Base-by-base conservation (phyloP, 2,888 invertebrate species). In the Neoitamus cyanurus region DNA sequence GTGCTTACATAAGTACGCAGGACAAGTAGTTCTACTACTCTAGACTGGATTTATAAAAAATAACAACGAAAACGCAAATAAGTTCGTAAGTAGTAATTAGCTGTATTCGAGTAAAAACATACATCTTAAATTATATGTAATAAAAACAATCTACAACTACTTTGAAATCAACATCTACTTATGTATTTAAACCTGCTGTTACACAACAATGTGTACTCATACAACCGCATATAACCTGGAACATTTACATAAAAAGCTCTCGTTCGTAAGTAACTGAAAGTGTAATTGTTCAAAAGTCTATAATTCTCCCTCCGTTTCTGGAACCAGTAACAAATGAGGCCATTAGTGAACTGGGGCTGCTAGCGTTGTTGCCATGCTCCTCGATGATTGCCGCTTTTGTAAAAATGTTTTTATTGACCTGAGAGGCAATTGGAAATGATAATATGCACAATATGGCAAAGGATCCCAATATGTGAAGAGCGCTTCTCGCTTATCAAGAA, bases 381-480 rank as follows among this genome's bases (percentile, higher is more conserved):
- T 84, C 9, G 80, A 31, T 36, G 83, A 69, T 78, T 89, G 89
- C 86, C 92, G 91, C 87, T 92, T 92, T 87, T 92, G 92, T 85
- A 94, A 90, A 88, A 93, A 93, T 68, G 92, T 92, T 87, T 93
- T 90, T 34, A 94, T 92, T 87, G 93, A 93, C 87, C 92, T 92
- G 87, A 95, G 92, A 0, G 96, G 96, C 88, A 95, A 90, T 88
- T 96, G 95, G 88, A 97, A 94, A 89, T 96, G 96, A 91, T 96
- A 96, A 89, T 96, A 96, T 2, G 96, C 96, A 89, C 96, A 96
- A 89, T 96, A 97, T 0, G 97, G 97, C 88, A 97, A 89, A 4
- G 97, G 97, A 89, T 97, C 97, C 96, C 96, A 96, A 88, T 95
- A 95, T 4, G 94, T 93, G 88, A 97, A 97, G 0, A 97, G 91